A percentile compares a stretch with the other conserved stretches of the same genome.
Evolutionary conservation across 2,888 invertebrate genomes (phyloP).

Genomic region (Aleiodes testaceus): DNA sequence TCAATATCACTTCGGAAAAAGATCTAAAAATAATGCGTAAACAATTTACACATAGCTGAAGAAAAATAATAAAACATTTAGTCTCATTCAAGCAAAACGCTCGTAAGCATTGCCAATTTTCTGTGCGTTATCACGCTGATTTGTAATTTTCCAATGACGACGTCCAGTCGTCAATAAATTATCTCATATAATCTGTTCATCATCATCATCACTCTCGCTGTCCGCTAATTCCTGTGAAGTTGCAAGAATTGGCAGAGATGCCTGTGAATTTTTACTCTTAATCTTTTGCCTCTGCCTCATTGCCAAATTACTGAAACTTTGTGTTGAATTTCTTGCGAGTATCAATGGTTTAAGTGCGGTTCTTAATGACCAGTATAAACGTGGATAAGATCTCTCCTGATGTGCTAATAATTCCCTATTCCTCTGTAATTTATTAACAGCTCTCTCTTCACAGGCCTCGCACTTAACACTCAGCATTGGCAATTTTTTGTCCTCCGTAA

Average conservation of each 20-base stretch:
- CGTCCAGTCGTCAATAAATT: slow-evolving; percentile 36
- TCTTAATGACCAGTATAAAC: slow-evolving; percentile 82
- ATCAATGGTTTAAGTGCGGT: slow-evolving; percentile 86
- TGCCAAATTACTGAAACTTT: slow-evolving; percentile 36
- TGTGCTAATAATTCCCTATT: slow-evolving; percentile 81
- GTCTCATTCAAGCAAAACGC: slow-evolving; percentile 13
- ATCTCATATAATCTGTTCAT: slow-evolving; percentile 78
- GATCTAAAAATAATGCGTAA: slow-evolving; percentile 39
- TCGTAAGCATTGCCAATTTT: slow-evolving; percentile 17
- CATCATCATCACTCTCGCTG: slow-evolving; percentile 75
- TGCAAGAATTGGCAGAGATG: slow-evolving; percentile 68
- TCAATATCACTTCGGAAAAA: slow-evolving; percentile 36
- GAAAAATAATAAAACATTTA: slow-evolving; percentile 18
- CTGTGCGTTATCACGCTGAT: slow-evolving; percentile 28
- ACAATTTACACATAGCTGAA: slow-evolving; percentile 7
- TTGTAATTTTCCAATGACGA: slow-evolving; percentile 40
- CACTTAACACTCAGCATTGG: slow-evolving; percentile 79
- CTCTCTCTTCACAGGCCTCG: slow-evolving; percentile 72
- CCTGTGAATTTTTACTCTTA: slow-evolving; percentile 71
- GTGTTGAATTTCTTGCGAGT: slow-evolving; percentile 72
- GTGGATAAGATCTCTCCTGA: slow-evolving; percentile 85
- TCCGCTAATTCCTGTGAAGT: slow-evolving; percentile 77
- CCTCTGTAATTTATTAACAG: slow-evolving; percentile 76
- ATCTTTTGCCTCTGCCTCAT: slow-evolving; percentile 72
- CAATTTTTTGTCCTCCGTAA: slow-evolving; percentile 82